Percentiles rank a stretch among this genome's conserved stretches.
phyloP scores from a whole-genome alignment of 2,797 vertebrate genomes.

The Graptemys geographica region DNA sequence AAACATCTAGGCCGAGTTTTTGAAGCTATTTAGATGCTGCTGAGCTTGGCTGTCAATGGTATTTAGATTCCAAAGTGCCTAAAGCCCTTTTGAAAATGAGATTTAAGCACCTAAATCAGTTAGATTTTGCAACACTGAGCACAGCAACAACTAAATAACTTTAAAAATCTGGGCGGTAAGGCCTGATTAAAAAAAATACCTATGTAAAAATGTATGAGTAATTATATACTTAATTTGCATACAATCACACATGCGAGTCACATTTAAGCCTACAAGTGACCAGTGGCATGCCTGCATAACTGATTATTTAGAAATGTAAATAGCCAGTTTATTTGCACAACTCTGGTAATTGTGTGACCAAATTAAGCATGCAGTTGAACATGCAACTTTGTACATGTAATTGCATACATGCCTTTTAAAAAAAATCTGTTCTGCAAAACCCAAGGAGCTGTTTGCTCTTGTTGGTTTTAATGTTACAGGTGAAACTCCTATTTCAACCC shows the following conservation, averaged over 20 bases:
- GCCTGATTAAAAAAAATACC: not conserved
- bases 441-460: not conserved
- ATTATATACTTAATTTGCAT: not conserved
- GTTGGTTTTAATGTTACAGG: not conserved
- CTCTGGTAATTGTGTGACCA: not conserved
- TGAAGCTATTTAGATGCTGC: not conserved
- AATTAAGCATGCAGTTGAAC: not conserved
- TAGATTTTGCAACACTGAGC: not conserved
- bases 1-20: not conserved
- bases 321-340: not conserved
- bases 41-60: not conserved
- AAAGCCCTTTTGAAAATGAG: not conserved
- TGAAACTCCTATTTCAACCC: not conserved
- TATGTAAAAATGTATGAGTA: not conserved
- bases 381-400: not conserved
- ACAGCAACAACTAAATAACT: not conserved
- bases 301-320: not conserved
- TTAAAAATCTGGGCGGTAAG: not conserved
- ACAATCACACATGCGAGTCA: rapidly evolving
- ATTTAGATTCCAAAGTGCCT: not conserved
- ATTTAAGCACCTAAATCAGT: not conserved
- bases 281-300: not conserved
- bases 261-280: not conserved
- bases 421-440: not conserved
- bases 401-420: not conserved